Evolutionary conservation across 2,888 invertebrate species (phyloP).

Genomic region (Agrilus cyanescens): DNA sequence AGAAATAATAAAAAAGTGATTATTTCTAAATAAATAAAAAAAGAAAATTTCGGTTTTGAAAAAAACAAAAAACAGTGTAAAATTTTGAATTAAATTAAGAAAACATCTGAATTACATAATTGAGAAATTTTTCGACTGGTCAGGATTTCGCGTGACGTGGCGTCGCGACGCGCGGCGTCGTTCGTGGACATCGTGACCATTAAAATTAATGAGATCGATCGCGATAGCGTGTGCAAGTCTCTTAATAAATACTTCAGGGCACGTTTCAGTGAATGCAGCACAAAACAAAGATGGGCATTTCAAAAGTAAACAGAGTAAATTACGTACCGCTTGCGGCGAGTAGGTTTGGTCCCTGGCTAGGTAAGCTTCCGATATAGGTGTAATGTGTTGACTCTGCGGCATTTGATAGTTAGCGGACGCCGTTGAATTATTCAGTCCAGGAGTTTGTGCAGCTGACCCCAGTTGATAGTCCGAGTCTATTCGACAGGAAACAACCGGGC

Average conservation of each 20-base stretch:
- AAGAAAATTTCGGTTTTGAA: neutral
- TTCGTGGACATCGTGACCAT: neutral
- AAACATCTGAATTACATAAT: too few species aligned
- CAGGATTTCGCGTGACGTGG: too few species aligned
- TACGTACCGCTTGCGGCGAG: constrained; percentile 32
- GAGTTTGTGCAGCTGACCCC: constrained; percentile 57
- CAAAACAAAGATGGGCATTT: neutral
- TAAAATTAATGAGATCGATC: too few species aligned
- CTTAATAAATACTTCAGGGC: neutral
- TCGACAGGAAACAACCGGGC: constrained; percentile 9
- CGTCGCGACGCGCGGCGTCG: neutral
- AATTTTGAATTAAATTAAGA: neutral
- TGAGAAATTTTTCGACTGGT: too few species aligned
- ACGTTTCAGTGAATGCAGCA: too few species aligned
- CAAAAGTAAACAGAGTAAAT: constrained; percentile 1
- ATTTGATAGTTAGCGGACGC: constrained; percentile 29
- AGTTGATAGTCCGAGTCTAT: constrained; percentile 61
- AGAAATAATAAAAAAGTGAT: too few species aligned
- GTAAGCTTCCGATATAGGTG: constrained; percentile 33
- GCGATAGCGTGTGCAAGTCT: neutral
- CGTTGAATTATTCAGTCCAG: constrained; percentile 39
- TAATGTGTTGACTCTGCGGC: constrained; percentile 22
- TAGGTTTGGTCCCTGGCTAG: constrained; percentile 32
- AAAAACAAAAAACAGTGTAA: neutral
- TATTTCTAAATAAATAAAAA: too few species aligned